Evolutionary conservation across 1,140 invertebrate genomes (phyloP), one percentile per base, ranked within the genome.

Genomic region (Eumeta japonica): DNA sequence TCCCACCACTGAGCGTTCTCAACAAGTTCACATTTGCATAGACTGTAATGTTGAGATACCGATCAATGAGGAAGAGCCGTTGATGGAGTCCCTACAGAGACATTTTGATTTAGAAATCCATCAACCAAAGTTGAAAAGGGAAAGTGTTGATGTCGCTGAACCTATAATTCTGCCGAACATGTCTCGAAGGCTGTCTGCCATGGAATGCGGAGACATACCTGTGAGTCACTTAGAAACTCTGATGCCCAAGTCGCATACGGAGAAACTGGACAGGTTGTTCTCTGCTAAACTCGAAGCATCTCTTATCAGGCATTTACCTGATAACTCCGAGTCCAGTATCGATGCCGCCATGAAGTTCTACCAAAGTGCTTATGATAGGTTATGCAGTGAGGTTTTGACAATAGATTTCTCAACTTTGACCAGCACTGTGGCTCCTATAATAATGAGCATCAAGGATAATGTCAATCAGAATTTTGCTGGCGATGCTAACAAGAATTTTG

Each of bases 361-460:
- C 38, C 57, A 65, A 30, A 41, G 41, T 0, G 35, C 45, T 0
- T 67, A 59, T 18, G 60, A 64, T 7, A 65, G 62, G 15, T 37
- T 74, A 1, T 67, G 62, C 16, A 41, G 48, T 32, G 59, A 66
- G 11, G 52, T 70, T 11, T 45, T 43, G 1, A 17, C 35, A 10
- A 60, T 70, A 7, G 62, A 71, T 40, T 71, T 74, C 35, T 54
- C 60, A 0, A 51, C 52, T 3, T 57, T 66, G 36, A 60, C 63
- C 0, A 62, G 62, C 32, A 62, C 67, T 0, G 67, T 74, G 1
- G 67, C 66, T n/a, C 70, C 70, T 0, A 71, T 74, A 1, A 71
- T 74, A 3, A 72, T 74, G 70, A 68, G 63, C 31, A 74, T 74
- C 24, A 66, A 67, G 7, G 70, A 74, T 35, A 74, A 74, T 33